Percentiles rank a stretch among this genome's conserved stretches.
Conservation (phyloP, 2,113 vertebrate species). For the Semnornis frantzii region DNA sequence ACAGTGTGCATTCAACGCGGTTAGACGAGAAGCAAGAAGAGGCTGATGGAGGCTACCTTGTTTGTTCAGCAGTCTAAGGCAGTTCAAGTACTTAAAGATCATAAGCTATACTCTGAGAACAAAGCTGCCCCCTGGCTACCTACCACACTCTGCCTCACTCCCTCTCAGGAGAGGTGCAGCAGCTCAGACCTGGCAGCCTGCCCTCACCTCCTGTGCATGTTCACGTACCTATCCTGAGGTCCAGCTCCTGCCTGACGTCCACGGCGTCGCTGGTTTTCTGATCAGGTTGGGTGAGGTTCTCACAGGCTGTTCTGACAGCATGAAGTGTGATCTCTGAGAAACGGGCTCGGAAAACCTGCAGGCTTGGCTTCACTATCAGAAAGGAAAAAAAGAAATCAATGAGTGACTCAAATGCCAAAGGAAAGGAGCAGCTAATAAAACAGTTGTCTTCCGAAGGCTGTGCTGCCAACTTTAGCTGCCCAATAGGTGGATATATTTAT, state of each 20-base stretch:
- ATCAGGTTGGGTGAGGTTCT: conserved; percentile 87
- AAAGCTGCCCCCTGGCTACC: neutral
- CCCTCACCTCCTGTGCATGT: rapidly evolving
- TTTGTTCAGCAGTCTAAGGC: neutral
- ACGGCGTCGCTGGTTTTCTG: conserved; percentile 88
- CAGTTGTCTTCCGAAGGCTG: rapidly evolving
- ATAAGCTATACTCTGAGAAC: neutral
- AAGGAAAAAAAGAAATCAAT: neutral
- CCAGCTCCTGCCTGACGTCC: conserved; percentile 93
- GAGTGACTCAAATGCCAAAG: rapidly evolving
- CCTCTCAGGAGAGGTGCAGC: neutral
- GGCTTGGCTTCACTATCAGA: conserved; percentile 83
- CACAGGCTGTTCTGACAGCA: conserved; percentile 86
- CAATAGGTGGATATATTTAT: neutral
- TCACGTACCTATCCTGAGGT: conserved; percentile 89
- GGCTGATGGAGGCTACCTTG: neutral
- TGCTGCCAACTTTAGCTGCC: neutral
- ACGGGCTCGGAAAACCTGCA: conserved; percentile 90
- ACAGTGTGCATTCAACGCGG: neutral
- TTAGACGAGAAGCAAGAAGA: neutral
- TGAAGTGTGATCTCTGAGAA: conserved; percentile 95
- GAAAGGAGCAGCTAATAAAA: neutral
- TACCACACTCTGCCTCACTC: neutral
- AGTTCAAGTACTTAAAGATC: neutral
- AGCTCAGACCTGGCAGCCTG: neutral